Base-by-base conservation (phyloP, 2,113 vertebrate species). In the Gasterosteus nipponicus region DNA sequence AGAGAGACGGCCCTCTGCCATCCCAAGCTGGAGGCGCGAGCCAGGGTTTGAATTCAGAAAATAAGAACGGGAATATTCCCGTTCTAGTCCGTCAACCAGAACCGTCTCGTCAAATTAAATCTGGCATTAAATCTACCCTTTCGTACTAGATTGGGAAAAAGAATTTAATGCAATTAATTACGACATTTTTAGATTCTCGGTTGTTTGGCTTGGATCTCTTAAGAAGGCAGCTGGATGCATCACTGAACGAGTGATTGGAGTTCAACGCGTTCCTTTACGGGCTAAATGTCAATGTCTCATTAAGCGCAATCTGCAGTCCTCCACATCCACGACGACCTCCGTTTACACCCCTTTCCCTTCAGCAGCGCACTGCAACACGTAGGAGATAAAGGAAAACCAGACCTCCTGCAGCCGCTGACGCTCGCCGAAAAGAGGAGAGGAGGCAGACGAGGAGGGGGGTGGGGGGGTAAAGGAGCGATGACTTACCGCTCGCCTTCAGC, bases 401-500 rank as follows among this genome's bases (percentile, higher is more conserved):
- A 77, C 53, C 56, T 59, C 63, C 31, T 62, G 51, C 66, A 81
- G 44, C 63, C 61, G 74, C 46, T 69, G 71, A 64, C n/a, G 8
- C 29, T 73, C 0, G 1, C 22, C 3, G 12, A 11, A 38, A 64
- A 33, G 29, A 33, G 42, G 68, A 35, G 44, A 39, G 29, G 46
- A 69, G 64, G 57, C 33, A 58, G 31, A 63, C 6, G 22, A 56
- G 51, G 44, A 29, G 38, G 10, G 31, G 0, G 19, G 22, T 56
- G 53, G 11, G 7, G 39, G 56, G 74, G 42, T 31, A 54, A 80
- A 76, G 49, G 67, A 69, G 53, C 2, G 10, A n/a, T 75, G 74
- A 83, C 56, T 76, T 80, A 75, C 42, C 68, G 65, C 77, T 56
- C 26, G 67, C 69, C 62, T 75, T 81, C 47, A 73, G 85, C 83